Base-by-base conservation (phyloP, 2,797 vertebrate genomes). In the Lagocephalus sceleratus region DNA sequence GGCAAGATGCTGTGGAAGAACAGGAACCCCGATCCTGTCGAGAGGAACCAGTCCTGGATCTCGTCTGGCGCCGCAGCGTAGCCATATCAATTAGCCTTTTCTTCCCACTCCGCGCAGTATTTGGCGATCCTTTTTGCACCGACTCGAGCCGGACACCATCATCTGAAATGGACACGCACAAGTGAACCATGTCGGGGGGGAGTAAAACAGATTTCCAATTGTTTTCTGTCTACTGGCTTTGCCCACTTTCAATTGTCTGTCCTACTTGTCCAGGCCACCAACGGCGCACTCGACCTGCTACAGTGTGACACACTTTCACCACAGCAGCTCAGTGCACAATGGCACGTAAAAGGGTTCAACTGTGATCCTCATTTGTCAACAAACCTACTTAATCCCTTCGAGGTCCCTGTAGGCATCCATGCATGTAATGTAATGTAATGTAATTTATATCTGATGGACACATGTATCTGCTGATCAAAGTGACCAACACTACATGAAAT, bases 1-100 rank as follows among this genome's bases (percentile, higher is more conserved):
- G 90, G 53, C 89, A 92, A 32, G 88, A 91, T 1, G 81, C 85
- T 0, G 82, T 87, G 15, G 90, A 91, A 40, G 88, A 90, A 52
- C 84, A 87, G 23, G 88, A 91, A 26, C 82, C 82, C 0, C 83
- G 81, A 40, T 88, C 83, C 66, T 90, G 85, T 4, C 78, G 77
- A 59, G 73, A 53, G 16, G 77, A 75, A 3, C 58, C 23, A 4
- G 48, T 69, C 56, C 83, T 85, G 15, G 75, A 60, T 66, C 51
- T 80, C 20, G 69, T 50, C 58, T 86, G 82, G 26, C 62, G 74
- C 20, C 51, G 75, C 5, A 84, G 40, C 32, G 81, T 87, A 25
- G 81, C 69, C 69, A 84, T 88, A n/a, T 56, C 29, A 23, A 51
- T 57, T 2, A 15, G 20, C 54, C 71, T 74, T 9, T 39, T 76